Evolutionary conservation across 1,140 invertebrate species (phyloP), one percentile per base, ranked within the genome.

Genomic region (Daktulosphaira vitifoliae): DNA sequence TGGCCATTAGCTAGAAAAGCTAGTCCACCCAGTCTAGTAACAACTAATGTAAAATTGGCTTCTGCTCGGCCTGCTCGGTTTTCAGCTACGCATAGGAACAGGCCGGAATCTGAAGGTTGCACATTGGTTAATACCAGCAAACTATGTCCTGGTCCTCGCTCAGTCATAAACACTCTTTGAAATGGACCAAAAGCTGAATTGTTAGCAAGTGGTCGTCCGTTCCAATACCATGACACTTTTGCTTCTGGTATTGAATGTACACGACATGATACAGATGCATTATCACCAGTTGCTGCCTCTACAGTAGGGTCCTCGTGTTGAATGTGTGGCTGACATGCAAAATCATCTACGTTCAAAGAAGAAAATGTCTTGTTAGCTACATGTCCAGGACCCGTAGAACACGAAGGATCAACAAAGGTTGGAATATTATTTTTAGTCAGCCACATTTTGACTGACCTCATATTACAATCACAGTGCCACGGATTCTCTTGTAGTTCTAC

Each of bases 61-160:
- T 92, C 88, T n/a, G 89, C 88, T 71, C 84, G 89, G 2, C 94
- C 95, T 9, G 89, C 92, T 59, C 86, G 82, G 75, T 97, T 97
- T 72, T 92, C 88, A 15, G 90, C 91, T 0, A 91, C 83, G 74
- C 93, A 96, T 70, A 87, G 87, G 77, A 96, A 96, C 69, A 91
- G 88, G 25, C 85, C 89, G 25, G 88, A 86, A 73, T 96, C 92
- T 6, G 87, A 82, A 72, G 92, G 87, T 72, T 89, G 87, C 13
- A 90, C 87, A 72, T 92, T 89, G 25, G 87, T 90, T 53, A 96
- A 80, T 25, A 93, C 81, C 48, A 98, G 78, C 5, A 81, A 82
- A 52, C 88, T 92, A 44, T 80, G 82, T 74, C 89, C 91, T 2
- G 77, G 74, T 18, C 78, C 78, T 71, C 84, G 83, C 1, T 88